phyloP scores from a whole-genome alignment of 2,888 invertebrate genomes.

The Leucophenga maculata region DNA sequence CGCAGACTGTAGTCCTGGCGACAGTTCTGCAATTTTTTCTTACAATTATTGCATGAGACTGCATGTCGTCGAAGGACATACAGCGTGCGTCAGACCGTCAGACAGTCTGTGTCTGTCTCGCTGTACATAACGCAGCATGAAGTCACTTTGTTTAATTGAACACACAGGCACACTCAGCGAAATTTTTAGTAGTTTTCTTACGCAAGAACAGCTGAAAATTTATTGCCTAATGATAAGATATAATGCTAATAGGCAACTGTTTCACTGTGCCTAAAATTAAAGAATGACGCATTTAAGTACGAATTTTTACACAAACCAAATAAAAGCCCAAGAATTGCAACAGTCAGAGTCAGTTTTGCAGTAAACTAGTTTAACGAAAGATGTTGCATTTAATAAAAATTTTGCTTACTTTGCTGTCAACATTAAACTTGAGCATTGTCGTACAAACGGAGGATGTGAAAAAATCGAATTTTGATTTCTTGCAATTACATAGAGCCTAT shows the following conservation, averaged over 20 bases:
- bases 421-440: no score
- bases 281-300: no score
- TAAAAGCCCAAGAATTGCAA: no score
- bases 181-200: not conserved
- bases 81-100: not conserved
- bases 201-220: not conserved
- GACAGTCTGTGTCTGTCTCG: not conserved
- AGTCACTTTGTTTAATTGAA: conserved; percentile 23
- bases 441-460: no score
- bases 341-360: no score
- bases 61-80: conserved; percentile 24
- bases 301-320: no score
- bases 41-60: conserved; percentile 10
- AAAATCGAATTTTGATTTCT: no score
- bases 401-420: no score
- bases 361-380: no score
- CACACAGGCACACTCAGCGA: not conserved
- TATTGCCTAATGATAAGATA: not conserved
- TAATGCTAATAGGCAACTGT: not conserved
- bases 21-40: not conserved
- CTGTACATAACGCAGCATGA: not conserved
- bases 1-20: not conserved
- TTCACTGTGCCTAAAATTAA: not conserved
- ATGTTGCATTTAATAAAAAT: no score
- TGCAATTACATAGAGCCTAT: no score